Conservation (phyloP, 2,888 invertebrate genomes). For the Julus scanicus region DNA sequence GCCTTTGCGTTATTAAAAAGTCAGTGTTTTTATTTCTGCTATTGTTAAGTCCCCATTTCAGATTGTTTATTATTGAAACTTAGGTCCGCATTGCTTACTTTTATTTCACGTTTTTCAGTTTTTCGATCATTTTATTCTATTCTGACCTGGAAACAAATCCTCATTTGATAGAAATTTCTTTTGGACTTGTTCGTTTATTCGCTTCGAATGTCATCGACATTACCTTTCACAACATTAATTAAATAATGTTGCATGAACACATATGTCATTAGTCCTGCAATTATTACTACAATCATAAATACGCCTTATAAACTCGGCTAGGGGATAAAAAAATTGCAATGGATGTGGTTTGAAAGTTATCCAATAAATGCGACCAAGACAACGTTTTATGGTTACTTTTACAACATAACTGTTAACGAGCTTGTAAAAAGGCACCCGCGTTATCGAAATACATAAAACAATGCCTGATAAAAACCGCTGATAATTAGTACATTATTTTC, state of each 20-base stretch:
- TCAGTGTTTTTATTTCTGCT: not conserved
- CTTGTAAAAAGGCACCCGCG: not conserved
- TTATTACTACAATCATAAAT: slow-evolving; percentile 9
- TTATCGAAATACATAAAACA: too few relatives aligned
- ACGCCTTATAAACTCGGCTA: not conserved
- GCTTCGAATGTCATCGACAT: not conserved
- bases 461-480: too few relatives aligned
- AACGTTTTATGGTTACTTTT: not conserved
- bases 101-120: not conserved
- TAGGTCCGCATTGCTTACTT: not conserved
- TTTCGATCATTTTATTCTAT: not conserved
- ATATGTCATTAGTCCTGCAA: not conserved
- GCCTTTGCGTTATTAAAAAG: slow-evolving; percentile 15
- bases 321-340: too few relatives aligned
- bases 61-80: slow-evolving; percentile 19
- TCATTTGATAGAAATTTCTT: not conserved
- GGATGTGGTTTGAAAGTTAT: not conserved
- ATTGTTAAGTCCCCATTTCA: not conserved
- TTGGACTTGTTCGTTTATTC: not conserved
- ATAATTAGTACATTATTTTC: too few relatives aligned
- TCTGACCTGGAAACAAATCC: not conserved
- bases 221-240: not conserved
- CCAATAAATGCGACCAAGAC: not conserved
- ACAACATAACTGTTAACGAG: not conserved
- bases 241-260: not conserved